Evolutionary conservation across 2,113 vertebrate genomes (phyloP), one percentile per base, ranked within the genome.

Genomic region (Antigone vipio): DNA sequence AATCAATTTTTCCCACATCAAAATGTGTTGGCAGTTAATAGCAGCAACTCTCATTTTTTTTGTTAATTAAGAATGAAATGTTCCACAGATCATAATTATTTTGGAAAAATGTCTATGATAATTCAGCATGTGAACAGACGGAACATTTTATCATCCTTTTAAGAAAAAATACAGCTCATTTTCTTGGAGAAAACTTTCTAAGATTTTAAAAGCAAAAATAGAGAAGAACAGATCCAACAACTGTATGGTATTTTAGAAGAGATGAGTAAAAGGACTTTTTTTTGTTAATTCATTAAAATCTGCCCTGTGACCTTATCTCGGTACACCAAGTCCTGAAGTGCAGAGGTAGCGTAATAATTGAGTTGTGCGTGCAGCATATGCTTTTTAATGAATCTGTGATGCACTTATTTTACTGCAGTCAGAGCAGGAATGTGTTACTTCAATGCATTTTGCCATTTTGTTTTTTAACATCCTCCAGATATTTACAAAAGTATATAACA

Each of bases 51-150:
- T 20, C 12, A 0, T n/a, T 69, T 83, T 58, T 85, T 53, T 72
- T 68, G 32, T 81, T 96, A 95, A 94, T 95, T 94, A 92, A 93
- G 47, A 84, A 90, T 35, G 8, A 86, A 92, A 26, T 34, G 40
- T 75, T 59, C 32, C 75, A 69, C 38, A 64, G 47, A 76, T 88
- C 53, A 77, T 53, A 88, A 79, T 71, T 87, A 84, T 62, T 92
- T 85, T 73, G 52, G 19, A 89, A 91, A 93, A 79, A 69, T 23
- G 4, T 35, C 26, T 8, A 40, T 49, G 34, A 81, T 78, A 93
- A 92, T 72, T 91, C 60, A 62, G 12, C 24, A 22, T 29, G 9
- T 72, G 77, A 94, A 76, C 30, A 84, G 82, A 84, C 8, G 0
- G 40, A 89, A 79, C 9, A 62, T 67, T 91, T 82, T 74, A 52